These are phyloP conservation scores for Hirtodrosophila histrioides DNA, from an alignment of 2,888 invertebrate species.

Conservation along the genomic window DNA sequence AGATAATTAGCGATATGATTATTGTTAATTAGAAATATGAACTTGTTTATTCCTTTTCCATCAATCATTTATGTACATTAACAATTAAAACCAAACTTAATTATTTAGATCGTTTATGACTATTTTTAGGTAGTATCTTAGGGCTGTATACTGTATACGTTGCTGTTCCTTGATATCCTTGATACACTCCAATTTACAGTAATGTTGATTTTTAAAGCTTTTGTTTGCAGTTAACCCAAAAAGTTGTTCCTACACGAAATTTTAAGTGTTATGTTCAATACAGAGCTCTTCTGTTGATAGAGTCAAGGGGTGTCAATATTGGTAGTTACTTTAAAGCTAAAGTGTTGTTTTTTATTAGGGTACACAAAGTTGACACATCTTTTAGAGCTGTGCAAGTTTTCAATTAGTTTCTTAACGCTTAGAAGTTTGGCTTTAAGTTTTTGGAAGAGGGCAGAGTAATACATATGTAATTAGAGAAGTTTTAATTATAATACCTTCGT, in stretches of 20 bases:
- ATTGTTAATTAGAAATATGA: slow-evolving; percentile 31
- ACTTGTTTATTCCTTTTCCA: not conserved
- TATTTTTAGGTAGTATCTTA: no score
- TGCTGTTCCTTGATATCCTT: no score
- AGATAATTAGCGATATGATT: slow-evolving; percentile 54
- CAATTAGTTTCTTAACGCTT: no score
- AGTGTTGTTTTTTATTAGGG: no score
- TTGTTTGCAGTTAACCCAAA: slow-evolving; percentile 16
- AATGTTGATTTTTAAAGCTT: slow-evolving; percentile 51
- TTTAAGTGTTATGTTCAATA: slow-evolving; percentile 1
- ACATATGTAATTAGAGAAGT: no score
- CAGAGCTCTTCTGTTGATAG: not conserved
- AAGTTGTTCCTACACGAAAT: not conserved
- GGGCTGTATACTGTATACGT: no score
- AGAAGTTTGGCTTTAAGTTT: no score
- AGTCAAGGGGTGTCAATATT: slow-evolving; percentile 1
- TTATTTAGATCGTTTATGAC: slow-evolving; percentile 20
- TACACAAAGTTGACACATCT: no score
- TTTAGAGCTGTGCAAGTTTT: no score
- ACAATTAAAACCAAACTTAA: slow-evolving; percentile 21
- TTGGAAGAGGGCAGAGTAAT: no score
- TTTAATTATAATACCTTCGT: no score
- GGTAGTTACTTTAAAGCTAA: not conserved
- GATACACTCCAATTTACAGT: no score
- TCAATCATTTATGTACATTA: slow-evolving; percentile 17